These are phyloP conservation scores for Polietes domitor DNA, from an alignment of 2,888 invertebrate species.

Conservation along the genomic window DNA sequence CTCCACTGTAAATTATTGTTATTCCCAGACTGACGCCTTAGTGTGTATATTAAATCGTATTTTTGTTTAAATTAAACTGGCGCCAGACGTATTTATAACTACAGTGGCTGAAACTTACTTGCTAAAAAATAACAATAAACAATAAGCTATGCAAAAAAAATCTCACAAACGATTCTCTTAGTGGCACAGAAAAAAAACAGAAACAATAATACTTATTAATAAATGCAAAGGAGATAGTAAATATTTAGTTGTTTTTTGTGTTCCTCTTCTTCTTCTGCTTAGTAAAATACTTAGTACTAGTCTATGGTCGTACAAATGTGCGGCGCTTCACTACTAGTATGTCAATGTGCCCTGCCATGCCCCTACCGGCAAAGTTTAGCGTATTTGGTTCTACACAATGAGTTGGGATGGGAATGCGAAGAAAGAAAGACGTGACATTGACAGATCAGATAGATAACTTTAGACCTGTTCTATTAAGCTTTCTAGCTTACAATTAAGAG, in stretches of 20 bases:
- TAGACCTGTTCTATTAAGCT: too few relatives aligned
- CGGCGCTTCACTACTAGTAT: too few relatives aligned
- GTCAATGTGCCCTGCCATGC: too few relatives aligned
- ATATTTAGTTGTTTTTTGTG: neutral
- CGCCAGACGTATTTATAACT: constrained; percentile 60
- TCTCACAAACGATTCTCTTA: neutral
- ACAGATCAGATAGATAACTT: too few relatives aligned
- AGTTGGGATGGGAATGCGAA: too few relatives aligned
- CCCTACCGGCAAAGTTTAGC: too few relatives aligned
- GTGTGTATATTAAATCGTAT: constrained; percentile 46
- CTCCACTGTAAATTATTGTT: constrained; percentile 36
- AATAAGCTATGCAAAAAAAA: constrained; percentile 30
- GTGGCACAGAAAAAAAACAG: neutral
- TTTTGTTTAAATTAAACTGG: constrained; percentile 58
- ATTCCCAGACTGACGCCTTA: constrained; percentile 49
- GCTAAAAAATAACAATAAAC: constrained; percentile 39
- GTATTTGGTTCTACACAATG: too few relatives aligned
- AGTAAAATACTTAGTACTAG: neutral
- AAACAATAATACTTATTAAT: constrained; percentile 6
- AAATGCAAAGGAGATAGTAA: constrained; percentile 25
- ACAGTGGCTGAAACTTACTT: constrained; percentile 45
- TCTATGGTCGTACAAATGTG: neutral
- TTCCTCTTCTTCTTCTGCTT: neutral
- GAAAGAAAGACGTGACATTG: too few relatives aligned
- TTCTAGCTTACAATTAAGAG: too few relatives aligned